Conservation (phyloP, 1,140 invertebrate genomes). For the Ganaspis sp. region DNA sequence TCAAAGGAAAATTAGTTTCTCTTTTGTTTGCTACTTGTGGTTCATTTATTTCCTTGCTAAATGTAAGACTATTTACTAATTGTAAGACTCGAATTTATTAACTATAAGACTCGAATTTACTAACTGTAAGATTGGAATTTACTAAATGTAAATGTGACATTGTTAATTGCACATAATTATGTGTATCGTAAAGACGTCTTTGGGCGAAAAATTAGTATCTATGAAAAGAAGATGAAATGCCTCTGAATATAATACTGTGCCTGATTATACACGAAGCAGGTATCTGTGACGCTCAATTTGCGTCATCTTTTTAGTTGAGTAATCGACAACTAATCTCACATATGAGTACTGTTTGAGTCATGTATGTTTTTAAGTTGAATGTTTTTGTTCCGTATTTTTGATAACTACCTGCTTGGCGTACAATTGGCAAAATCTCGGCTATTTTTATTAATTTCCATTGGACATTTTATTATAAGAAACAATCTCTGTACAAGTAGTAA, state of each 20-base stretch:
- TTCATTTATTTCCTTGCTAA: not conserved
- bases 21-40: no score
- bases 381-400: no score
- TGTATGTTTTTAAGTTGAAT: no score
- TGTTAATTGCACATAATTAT: no score
- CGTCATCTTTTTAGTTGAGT: not conserved
- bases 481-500: not conserved
- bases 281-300: not conserved
- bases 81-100: no score
- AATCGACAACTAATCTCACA: not conserved
- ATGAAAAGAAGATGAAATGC: not conserved
- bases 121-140: no score
- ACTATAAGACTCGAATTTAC: no score
- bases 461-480: constrained; percentile 6
- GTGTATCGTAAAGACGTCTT: no score
- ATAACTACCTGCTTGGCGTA: not conserved
- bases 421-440: not conserved
- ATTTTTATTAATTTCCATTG: not conserved
- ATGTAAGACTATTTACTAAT: not conserved
- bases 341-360: not conserved
- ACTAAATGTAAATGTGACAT: no score
- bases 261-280: not conserved
- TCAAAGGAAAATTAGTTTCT: no score
- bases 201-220: no score
- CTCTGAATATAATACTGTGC: not conserved